These are phyloP conservation scores for Yponomeuta malinellus DNA, from an alignment of 2,888 invertebrate genomes.

Conservation along the genomic window DNA sequence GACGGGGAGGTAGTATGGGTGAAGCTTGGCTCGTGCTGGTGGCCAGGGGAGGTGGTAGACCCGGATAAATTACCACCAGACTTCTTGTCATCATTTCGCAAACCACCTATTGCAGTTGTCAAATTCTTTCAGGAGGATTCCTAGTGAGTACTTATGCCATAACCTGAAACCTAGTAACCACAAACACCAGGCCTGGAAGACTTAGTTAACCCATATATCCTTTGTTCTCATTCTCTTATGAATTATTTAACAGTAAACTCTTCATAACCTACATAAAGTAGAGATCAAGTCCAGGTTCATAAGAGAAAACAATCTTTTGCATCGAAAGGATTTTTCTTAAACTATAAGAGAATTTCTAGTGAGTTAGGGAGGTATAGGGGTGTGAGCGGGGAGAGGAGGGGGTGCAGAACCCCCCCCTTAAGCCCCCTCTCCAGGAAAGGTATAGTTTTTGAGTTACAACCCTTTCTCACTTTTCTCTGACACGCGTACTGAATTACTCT, in stretches of 20 bases:
- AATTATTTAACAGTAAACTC: not conserved
- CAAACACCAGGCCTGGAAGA: conserved; percentile 17
- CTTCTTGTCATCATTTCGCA: conserved; percentile 78
- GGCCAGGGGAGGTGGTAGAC: conserved; percentile 88
- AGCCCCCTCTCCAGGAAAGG: no score
- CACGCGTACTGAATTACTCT: no score
- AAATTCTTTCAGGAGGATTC: conserved; percentile 90
- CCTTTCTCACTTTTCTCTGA: no score
- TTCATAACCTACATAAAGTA: not conserved
- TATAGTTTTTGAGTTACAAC: no score
- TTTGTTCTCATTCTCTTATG: not conserved
- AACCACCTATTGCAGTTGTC: conserved; percentile 86
- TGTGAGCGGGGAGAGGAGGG: no score
- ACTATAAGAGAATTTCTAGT: no score
- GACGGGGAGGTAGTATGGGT: conserved; percentile 91
- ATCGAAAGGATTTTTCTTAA: no score
- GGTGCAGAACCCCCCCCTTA: no score
- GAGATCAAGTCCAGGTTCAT: not conserved
- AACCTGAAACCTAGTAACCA: conserved; percentile 17
- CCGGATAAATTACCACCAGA: conserved; percentile 80
- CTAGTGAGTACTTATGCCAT: conserved; percentile 78
- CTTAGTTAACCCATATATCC: not conserved
- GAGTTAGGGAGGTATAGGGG: no score
- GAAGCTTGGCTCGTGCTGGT: conserved; percentile 87
- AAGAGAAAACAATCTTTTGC: no score